A percentile compares a stretch with the other conserved stretches of the same genome.
phyloP scores from a whole-genome alignment of 2,113 vertebrate genomes.

The Cephalopterus ornatus region DNA sequence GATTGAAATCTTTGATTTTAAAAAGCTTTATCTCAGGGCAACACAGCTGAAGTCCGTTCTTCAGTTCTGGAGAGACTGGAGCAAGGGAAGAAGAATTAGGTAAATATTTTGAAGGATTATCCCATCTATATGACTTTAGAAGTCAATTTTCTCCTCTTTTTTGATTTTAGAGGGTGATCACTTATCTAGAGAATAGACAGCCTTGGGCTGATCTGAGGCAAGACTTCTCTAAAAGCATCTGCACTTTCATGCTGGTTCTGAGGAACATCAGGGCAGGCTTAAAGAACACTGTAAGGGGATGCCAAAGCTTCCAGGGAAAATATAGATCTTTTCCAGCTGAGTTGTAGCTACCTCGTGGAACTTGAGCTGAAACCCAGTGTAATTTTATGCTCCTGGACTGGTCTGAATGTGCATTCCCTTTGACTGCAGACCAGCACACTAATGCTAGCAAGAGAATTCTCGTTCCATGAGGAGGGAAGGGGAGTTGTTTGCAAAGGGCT shows the following conservation, averaged over 20 bases:
- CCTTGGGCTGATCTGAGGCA: background rate
- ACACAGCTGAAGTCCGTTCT: background rate
- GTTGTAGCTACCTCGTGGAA: background rate
- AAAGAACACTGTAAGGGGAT: background rate
- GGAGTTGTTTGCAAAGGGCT: background rate
- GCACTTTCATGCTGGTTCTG: background rate
- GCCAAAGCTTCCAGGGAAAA: background rate
- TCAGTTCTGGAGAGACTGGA: background rate
- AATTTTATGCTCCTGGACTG: background rate
- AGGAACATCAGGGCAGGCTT: background rate
- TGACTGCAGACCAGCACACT: background rate
- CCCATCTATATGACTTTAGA: background rate
- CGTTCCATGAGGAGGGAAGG: background rate
- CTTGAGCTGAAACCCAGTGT: background rate
- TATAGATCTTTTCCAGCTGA: background rate
- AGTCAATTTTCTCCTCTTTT: background rate
- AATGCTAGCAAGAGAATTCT: background rate
- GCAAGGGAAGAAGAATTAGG: background rate
- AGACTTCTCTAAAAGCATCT: background rate
- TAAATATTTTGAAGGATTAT: background rate
- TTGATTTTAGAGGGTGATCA: background rate
- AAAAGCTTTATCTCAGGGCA: background rate
- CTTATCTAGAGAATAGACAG: background rate
- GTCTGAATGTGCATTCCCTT: background rate
- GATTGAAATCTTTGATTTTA: background rate